Evolutionary conservation across 2,888 invertebrate genomes (phyloP).

Genomic region (Tiliacea aurago): DNA sequence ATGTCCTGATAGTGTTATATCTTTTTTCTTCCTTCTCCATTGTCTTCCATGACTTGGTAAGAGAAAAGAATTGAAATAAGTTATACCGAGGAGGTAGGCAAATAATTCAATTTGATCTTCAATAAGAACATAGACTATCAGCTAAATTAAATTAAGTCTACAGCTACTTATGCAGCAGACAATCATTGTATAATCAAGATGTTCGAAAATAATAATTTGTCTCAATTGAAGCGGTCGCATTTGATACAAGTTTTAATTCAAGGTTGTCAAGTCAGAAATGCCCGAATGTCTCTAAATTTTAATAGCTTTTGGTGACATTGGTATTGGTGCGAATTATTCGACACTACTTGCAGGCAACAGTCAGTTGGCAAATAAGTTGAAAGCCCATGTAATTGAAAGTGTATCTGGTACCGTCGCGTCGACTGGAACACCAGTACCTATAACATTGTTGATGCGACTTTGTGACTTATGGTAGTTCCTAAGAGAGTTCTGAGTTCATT

Average conservation of each 20-base stretch:
- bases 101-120: neutral
- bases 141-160: neutral
- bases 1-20: too few relatives aligned
- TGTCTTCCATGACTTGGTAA: neutral
- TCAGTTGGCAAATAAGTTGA: neutral
- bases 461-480: neutral
- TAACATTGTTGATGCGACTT: neutral
- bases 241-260: slow-evolving; percentile 27
- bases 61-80: neutral
- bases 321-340: neutral
- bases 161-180: slow-evolving; percentile 1
- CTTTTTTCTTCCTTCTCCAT: too few relatives aligned
- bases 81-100: neutral
- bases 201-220: slow-evolving; percentile 20
- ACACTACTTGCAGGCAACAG: too few relatives aligned
- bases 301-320: neutral
- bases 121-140: neutral
- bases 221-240: slow-evolving; percentile 44
- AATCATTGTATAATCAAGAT: neutral
- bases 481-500: neutral
- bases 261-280: slow-evolving; percentile 36
- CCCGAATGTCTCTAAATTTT: neutral
- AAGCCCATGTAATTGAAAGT: neutral
- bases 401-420: neutral
- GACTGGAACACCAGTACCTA: neutral